A percentile compares a stretch with the other conserved stretches of the same genome.
phyloP scores from a whole-genome alignment of 2,888 invertebrate genomes.

The Andrena camellia region DNA sequence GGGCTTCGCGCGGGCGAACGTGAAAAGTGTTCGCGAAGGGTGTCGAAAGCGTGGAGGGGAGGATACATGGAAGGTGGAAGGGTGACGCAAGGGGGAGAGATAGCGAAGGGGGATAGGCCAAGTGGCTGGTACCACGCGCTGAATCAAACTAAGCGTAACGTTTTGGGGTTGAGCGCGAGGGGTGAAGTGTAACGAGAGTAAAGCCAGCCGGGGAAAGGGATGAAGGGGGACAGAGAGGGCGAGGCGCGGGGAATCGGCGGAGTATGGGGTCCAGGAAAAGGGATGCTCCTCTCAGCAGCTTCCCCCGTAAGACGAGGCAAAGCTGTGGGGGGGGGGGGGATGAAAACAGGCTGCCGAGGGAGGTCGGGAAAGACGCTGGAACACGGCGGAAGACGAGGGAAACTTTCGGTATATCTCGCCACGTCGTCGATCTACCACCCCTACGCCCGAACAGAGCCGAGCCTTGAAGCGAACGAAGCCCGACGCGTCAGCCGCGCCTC shows the following conservation, averaged over 20 bases:
- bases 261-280: slow-evolving; percentile 69
- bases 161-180: slow-evolving; percentile 63
- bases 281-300: slow-evolving; percentile 72
- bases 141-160: slow-evolving; percentile 77
- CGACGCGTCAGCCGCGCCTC: slow-evolving; percentile 72
- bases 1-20: slow-evolving; percentile 58
- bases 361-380: slow-evolving; percentile 23
- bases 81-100: slow-evolving; percentile 4
- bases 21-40: slow-evolving; percentile 58
- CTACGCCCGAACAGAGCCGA: slow-evolving; percentile 55
- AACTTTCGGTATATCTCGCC: slow-evolving; percentile 65
- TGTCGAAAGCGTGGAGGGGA: slow-evolving; percentile 17
- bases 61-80: neutral
- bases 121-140: slow-evolving; percentile 72
- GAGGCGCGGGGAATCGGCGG: slow-evolving; percentile 52
- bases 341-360: slow-evolving; percentile 31
- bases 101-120: slow-evolving; percentile 39
- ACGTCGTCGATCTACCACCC: slow-evolving; percentile 66
- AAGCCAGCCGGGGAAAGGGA: slow-evolving; percentile 60
- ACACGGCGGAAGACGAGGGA: slow-evolving; percentile 34
- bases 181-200: slow-evolving; percentile 70
- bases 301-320: slow-evolving; percentile 59
- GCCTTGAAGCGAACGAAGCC: slow-evolving; percentile 71
- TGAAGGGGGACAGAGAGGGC: slow-evolving; percentile 43
- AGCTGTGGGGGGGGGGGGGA: slow-evolving; percentile 42